Base-by-base conservation (phyloP, 1,140 invertebrate species). In the Hylyphantes graminicola region DNA sequence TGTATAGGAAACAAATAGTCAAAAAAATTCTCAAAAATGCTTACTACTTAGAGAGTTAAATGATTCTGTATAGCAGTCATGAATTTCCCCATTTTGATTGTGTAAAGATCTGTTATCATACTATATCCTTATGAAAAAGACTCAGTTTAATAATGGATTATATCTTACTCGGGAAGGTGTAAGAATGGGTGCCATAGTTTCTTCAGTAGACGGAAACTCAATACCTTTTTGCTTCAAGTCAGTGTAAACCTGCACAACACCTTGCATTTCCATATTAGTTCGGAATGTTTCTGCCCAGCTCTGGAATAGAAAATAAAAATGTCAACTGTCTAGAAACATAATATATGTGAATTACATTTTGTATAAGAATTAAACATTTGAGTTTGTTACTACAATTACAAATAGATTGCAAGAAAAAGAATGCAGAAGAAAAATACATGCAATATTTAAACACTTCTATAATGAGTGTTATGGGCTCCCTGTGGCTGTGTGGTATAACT, bases 211-310 rank as follows among this genome's bases (percentile, higher is more conserved):
- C 92, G 96, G 94, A 90, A 99, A 99, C 89, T 99, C 97, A 82
- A 99, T 97, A 70, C 98, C 98, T 91, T 99, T 99, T 67, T 93
- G 92, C 88, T 96, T 95, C 9, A 99, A 91, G 88, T 99, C 97
- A 88, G 95, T 94, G 91, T 99, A 99, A 13, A 98, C 93, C 89
- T 96, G 94, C 13, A 94, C 94, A 57, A 99, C 97, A 15, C 98
- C 98, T 90, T 95, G 92, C 87, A 97, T 90, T 85, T 99, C 96
- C 10, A 96, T 93, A 87, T 96, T 94, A 88, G 93, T 93, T 87
- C 94, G 93, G 89, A 99, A 99, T 15, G 97, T 97, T 91, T 98
- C 96, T 59, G 97, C 97, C 98, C 98, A 99, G 85, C 96, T 96
- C 91, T 93, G 59, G 85, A 86, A 78, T 65, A 15, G 4, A 8